These are phyloP conservation scores for Zaprionus kolodkinae DNA, from an alignment of 1,140 invertebrate genomes.

Conservation along the genomic window DNA sequence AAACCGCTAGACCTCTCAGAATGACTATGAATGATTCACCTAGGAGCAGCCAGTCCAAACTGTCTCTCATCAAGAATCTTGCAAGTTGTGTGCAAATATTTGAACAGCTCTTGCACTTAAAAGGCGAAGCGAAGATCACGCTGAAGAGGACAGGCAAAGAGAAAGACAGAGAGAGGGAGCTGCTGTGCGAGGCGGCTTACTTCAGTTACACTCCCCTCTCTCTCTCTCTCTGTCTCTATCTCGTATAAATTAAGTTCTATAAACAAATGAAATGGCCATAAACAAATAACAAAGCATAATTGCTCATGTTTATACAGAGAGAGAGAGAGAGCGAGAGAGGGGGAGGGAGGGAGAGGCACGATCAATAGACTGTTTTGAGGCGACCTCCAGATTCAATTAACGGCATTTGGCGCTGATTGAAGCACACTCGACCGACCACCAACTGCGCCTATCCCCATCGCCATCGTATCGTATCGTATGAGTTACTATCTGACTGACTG, in stretches of 20 bases:
- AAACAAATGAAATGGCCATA: conserved; percentile 74
- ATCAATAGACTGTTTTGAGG: not conserved
- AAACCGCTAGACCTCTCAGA: not conserved
- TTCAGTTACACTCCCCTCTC: conserved; percentile 13
- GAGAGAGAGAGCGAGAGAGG: not conserved
- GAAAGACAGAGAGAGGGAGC: not conserved
- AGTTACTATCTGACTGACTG: conserved; percentile 7
- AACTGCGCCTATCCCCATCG: not conserved
- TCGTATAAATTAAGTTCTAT: conserved; percentile 64
- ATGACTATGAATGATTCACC: conserved; percentile 12
- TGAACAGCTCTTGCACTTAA: conserved; percentile 39
- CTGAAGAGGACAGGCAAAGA: not conserved
- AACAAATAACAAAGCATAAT: conserved; percentile 76
- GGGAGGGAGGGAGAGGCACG: not conserved
- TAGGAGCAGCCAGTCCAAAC: not conserved
- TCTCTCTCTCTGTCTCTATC: not conserved
- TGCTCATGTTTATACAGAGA: conserved; percentile 51
- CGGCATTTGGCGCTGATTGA: conserved; percentile 58
- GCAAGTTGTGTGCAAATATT: conserved; percentile 56
- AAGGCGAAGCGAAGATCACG: not conserved
- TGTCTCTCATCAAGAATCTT: conserved; percentile 29
- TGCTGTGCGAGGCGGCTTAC: not conserved
- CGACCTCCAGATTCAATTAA: conserved; percentile 78
- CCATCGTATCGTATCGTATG: no score
- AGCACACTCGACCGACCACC: conserved; percentile 19